Evolutionary conservation across 2,797 vertebrate species (phyloP).

Genomic region (Macrochelys suwanniensis): DNA sequence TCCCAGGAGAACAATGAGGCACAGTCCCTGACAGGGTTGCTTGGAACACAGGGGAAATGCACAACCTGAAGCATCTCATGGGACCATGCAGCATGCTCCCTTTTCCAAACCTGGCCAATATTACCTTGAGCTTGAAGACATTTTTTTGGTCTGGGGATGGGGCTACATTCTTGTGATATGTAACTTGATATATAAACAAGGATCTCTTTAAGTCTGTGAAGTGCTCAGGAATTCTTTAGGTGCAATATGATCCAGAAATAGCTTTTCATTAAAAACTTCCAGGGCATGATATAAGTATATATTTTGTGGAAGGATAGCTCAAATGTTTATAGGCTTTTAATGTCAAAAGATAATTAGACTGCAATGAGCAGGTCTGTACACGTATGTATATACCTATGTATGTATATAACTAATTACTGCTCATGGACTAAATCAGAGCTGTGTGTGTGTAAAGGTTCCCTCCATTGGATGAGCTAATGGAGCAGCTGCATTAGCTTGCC

Average conservation of each 20-base stretch:
- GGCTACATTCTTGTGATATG: background rate
- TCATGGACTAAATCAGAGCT: conserved; percentile 36
- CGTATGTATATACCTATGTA: background rate
- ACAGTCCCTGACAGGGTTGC: background rate
- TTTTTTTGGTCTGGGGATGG: background rate
- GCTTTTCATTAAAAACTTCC: background rate
- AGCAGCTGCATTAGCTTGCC: background rate
- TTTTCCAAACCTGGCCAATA: conserved; percentile 21
- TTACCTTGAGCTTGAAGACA: background rate
- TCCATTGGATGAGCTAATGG: conserved; percentile 14
- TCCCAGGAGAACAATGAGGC: background rate
- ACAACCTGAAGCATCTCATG: background rate
- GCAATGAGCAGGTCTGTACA: conserved; percentile 33
- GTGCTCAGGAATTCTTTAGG: background rate
- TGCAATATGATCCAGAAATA: background rate
- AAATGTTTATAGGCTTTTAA: background rate
- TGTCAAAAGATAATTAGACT: conserved; percentile 32
- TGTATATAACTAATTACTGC: conserved; percentile 28
- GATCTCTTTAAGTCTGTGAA: background rate
- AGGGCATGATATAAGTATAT: background rate
- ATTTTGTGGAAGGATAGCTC: background rate
- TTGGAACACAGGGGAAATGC: conserved; percentile 2
- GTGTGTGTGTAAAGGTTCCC: conserved; percentile 3
- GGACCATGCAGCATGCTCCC: background rate
- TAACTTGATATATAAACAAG: background rate